Conservation (phyloP, 2,888 invertebrate species). For the Lumbricus terrestris region DNA sequence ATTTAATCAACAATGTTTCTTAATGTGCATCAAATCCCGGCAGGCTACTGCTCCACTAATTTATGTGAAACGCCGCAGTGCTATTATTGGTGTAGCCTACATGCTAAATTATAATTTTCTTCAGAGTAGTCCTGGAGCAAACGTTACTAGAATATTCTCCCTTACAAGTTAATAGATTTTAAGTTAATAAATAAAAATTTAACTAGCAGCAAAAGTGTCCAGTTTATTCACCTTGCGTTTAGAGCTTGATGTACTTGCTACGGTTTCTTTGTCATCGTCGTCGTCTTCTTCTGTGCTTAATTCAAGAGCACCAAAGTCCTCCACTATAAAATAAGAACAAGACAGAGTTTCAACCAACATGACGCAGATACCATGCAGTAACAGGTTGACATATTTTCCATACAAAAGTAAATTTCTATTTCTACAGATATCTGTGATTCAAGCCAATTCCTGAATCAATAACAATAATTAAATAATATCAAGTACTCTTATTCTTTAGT, state of each 20-base stretch:
- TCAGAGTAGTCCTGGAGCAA: no score
- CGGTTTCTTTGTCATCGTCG: not conserved
- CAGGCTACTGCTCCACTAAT: no score
- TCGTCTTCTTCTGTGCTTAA: not conserved
- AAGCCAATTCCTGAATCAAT: no score
- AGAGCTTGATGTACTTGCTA: not conserved
- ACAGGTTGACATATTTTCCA: not conserved
- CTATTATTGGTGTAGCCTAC: no score
- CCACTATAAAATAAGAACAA: not conserved
- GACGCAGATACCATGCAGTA: not conserved
- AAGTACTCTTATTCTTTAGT: no score
- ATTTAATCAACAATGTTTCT: no score
- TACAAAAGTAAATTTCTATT: no score
- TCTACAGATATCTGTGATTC: no score
- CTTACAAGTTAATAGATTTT: not conserved
- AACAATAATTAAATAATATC: no score
- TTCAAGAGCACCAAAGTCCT: constrained; percentile 1
- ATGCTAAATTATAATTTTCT: no score
- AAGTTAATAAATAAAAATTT: not conserved
- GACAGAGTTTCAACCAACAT: not conserved
- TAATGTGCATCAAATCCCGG: no score
- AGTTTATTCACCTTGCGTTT: not conserved
- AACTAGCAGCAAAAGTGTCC: not conserved
- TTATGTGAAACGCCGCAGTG: no score
- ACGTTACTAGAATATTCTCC: not conserved